phyloP scores from a whole-genome alignment of 2,888 invertebrate genomes.

The Hemaris fuciformis region DNA sequence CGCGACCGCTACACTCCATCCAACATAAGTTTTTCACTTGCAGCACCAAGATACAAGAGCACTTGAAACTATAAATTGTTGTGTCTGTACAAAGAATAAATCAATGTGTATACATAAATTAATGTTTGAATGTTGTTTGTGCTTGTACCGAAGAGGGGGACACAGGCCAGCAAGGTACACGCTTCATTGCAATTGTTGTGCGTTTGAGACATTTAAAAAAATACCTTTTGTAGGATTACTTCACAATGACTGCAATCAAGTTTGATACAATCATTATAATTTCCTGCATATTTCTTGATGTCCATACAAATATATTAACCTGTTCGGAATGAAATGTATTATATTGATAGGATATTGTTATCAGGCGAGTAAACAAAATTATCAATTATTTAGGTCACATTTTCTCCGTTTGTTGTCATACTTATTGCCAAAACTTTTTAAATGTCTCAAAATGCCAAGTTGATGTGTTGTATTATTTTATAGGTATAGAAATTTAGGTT shows the following conservation, averaged over 20 bases:
- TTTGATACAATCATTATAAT: no score
- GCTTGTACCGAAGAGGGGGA: constrained; percentile 80
- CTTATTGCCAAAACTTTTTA: no score
- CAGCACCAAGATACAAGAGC: constrained; percentile 32
- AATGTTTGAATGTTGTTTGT: constrained; percentile 20
- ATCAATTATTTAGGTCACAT: no score
- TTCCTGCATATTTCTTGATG: no score
- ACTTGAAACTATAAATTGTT: constrained; percentile 17
- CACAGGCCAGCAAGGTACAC: constrained; percentile 84
- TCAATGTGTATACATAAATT: constrained; percentile 15
- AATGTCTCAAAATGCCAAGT: not conserved
- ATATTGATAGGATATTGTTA: no score
- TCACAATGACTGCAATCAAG: no score
- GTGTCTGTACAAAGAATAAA: constrained; percentile 10
- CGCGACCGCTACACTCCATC: constrained; percentile 28
- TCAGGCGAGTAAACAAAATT: no score
- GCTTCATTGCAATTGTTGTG: constrained; percentile 3
- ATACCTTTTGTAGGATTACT: no score
- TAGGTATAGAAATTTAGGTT: no score
- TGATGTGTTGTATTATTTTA: not conserved
- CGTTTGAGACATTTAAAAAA: not conserved
- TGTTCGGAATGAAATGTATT: no score
- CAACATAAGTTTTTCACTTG: constrained; percentile 43
- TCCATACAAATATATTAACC: no score
- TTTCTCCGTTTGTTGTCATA: no score